phyloP scores from a whole-genome alignment of 2,113 vertebrate genomes.

The Phaethon lepturus region DNA sequence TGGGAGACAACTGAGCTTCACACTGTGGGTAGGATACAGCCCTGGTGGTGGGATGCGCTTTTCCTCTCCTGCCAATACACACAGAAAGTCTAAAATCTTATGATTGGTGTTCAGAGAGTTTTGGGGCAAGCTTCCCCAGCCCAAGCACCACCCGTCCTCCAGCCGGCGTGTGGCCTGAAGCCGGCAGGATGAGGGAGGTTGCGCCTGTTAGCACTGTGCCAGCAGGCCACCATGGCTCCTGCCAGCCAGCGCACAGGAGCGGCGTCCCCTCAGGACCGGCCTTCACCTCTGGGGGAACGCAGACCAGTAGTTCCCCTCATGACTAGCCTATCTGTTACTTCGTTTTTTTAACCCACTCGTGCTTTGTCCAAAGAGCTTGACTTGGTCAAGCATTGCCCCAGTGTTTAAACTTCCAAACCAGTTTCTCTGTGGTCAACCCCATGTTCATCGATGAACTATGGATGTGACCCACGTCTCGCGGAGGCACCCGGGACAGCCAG shows the following conservation, averaged over 20 bases:
- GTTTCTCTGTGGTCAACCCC: not conserved
- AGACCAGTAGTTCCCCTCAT: not conserved
- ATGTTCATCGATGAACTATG: fast-evolving
- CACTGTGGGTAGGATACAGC: not conserved
- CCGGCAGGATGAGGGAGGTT: not conserved
- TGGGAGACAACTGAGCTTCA: not conserved
- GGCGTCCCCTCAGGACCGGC: fast-evolving
- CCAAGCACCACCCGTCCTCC: not conserved
- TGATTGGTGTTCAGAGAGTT: not conserved
- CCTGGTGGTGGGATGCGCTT: not conserved
- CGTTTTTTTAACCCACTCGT: not conserved
- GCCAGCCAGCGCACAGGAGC: not conserved
- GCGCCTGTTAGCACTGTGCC: not conserved
- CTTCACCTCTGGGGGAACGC: not conserved
- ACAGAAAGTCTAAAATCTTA: not conserved
- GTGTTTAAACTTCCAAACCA: not conserved
- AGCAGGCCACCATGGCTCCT: not conserved
- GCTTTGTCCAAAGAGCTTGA: not conserved
- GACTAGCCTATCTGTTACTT: not conserved
- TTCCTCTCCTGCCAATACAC: not conserved
- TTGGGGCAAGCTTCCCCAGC: not conserved
- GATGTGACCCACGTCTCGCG: fast-evolving
- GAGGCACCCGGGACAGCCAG: not conserved
- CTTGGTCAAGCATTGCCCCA: not conserved
- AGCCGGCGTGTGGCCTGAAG: not conserved